Evolutionary conservation across 2,113 vertebrate genomes (phyloP), one percentile per base, ranked within the genome.

Genomic region (Corydoras sp.): DNA sequence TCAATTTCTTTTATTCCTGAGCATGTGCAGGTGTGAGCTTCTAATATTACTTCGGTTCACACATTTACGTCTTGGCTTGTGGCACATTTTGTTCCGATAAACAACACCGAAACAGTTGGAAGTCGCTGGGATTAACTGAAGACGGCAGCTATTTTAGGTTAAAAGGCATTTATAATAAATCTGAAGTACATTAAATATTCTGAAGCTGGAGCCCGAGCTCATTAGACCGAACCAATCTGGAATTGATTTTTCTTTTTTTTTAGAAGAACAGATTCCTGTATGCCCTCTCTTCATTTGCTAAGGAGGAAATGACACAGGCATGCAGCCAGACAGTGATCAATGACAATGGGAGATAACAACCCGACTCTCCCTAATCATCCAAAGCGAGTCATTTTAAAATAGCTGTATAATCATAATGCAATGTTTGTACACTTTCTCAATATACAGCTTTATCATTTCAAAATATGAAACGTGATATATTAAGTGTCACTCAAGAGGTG

Each of bases 1-100:
- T 73, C 58, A 11, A 73, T 76, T 65, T 32, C 55, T 54, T 61
- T 59, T 43, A 30, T 78, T 55, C 65, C 18, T 43, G 48, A 18
- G 62, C 31, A 48, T 29, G 69, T 67, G 62, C n/a, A 54, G 53
- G 67, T 74, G 53, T 31, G 56, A 13, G 66, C 18, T 49, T 70
- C 72, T 14, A 61, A 75, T 65, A 72, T 68, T 67, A 71, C 50
- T 24, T 59, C 29, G 1, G 29, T 64, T 65, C 29, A 54, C n/a
- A 18, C n/a, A 56, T 12, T 54, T 15, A 30, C 64, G 29, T 7
- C 13, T 14, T 32, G 14, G 61, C 64, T 29, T 53, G 7, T 65
- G 18, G 43, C 14, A 6, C 29, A 13, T 14, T 35, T 3, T 7
- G 5, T 18, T 53, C 69, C n/a, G 43, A 54, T 59, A 11, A 61